phyloP scores from a whole-genome alignment of 2,113 vertebrate genomes.

The Clarias macrocephalus region DNA sequence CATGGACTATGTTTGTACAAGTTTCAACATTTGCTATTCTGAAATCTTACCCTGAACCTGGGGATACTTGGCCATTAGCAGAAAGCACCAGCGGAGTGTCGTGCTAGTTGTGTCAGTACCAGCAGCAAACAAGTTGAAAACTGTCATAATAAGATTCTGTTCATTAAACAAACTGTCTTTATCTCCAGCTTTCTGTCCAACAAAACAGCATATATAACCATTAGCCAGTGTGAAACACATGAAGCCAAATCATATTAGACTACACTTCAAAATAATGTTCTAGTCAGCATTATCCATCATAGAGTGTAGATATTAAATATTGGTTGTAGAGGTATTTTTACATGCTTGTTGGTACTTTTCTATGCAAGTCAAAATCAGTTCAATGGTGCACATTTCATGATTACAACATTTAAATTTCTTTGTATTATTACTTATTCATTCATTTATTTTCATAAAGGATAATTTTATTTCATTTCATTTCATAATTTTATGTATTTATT shows the following conservation, averaged over 20 bases:
- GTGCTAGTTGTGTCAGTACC: conserved; percentile 66
- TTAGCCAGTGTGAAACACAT: background rate
- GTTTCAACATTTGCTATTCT: background rate
- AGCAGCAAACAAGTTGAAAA: conserved; percentile 63
- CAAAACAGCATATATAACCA: background rate
- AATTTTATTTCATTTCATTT: too few species aligned
- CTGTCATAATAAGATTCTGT: conserved; percentile 60
- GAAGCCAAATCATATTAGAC: background rate
- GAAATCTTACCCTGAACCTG: conserved; percentile 66
- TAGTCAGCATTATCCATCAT: background rate
- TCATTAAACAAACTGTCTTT: conserved; percentile 46
- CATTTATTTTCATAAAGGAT: too few species aligned
- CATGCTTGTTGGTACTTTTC: too few species aligned
- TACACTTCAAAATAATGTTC: background rate
- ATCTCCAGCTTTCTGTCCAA: conserved; percentile 22
- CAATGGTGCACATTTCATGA: too few species aligned
- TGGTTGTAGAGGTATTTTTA: too few species aligned
- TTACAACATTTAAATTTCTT: too few species aligned
- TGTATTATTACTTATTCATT: too few species aligned
- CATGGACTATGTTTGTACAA: background rate
- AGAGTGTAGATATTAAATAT: too few species aligned
- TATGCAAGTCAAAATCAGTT: too few species aligned
- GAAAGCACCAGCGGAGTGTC: conserved; percentile 61
- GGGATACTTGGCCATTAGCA: conserved; percentile 69
- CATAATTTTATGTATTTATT: too few species aligned